Conservation (phyloP, 2,113 vertebrate species). For the Nothoprocta perdicaria region DNA sequence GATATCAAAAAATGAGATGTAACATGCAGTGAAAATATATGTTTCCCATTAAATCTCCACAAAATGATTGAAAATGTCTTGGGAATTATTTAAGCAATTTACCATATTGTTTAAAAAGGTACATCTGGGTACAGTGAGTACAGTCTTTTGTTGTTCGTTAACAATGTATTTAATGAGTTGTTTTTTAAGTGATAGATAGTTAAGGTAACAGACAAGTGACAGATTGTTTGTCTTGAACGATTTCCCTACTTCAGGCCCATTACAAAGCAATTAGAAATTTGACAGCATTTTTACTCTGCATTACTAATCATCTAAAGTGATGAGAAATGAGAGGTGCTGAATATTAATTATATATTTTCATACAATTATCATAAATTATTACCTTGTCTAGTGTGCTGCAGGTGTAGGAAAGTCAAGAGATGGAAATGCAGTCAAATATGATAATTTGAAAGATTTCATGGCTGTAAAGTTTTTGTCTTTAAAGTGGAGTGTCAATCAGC, state of each 20-base stretch:
- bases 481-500: slow-evolving; percentile 52
- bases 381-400: slow-evolving; percentile 82
- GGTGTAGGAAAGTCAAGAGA: slow-evolving; percentile 76
- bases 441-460: slow-evolving; percentile 76
- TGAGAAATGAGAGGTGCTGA: slow-evolving; percentile 88
- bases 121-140: slow-evolving; percentile 74
- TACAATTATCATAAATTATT: slow-evolving; percentile 91
- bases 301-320: slow-evolving; percentile 89
- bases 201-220: slow-evolving; percentile 91
- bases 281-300: slow-evolving; percentile 89
- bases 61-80: slow-evolving; percentile 77
- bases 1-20: slow-evolving; percentile 76
- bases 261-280: slow-evolving; percentile 92
- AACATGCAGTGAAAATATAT: slow-evolving; percentile 71
- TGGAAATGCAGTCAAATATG: slow-evolving; percentile 77
- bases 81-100: slow-evolving; percentile 79
- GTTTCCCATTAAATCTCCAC: slow-evolving; percentile 73
- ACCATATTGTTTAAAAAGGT: slow-evolving; percentile 79
- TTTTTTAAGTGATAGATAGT: slow-evolving; percentile 88
- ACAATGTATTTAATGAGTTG: slow-evolving; percentile 87
- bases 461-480: slow-evolving; percentile 56
- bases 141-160: slow-evolving; percentile 88
- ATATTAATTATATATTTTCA: slow-evolving; percentile 90
- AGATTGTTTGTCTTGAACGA: slow-evolving; percentile 91
- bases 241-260: slow-evolving; percentile 88